Percentiles rank a stretch among this genome's conserved stretches.
Conservation (phyloP, 2,888 invertebrate genomes). For the Xanthia togata region DNA sequence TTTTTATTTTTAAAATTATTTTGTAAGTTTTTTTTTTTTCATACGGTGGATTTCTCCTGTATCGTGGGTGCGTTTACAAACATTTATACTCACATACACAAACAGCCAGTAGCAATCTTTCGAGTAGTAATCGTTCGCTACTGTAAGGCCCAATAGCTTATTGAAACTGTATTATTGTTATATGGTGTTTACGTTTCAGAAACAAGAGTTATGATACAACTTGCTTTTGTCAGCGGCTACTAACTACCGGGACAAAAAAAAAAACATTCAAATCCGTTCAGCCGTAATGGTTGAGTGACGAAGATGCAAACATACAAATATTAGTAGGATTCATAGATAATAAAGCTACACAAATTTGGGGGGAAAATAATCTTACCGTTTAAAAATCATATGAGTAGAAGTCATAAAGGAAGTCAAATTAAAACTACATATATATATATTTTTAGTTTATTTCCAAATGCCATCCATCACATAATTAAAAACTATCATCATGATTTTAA, state of each 20-base stretch:
- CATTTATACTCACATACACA: too few species aligned
- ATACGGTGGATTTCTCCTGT: too few species aligned
- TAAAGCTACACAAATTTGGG: not conserved
- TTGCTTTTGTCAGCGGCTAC: too few species aligned
- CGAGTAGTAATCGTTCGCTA: not conserved
- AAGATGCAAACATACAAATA: too few species aligned
- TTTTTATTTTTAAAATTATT: not conserved
- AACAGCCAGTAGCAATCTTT: too few species aligned
- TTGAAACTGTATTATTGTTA: not conserved
- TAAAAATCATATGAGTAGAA: too few species aligned
- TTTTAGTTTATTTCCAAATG: slow-evolving; percentile 12
- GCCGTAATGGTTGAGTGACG: too few species aligned
- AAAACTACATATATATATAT: slow-evolving; percentile 13
- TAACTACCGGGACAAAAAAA: not conserved
- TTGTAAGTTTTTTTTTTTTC: too few species aligned
- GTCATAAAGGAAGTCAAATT: not conserved
- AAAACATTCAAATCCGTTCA: too few species aligned
- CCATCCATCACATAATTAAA: not conserved
- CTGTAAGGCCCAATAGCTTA: not conserved
- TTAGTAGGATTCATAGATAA: not conserved
- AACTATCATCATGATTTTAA: not conserved
- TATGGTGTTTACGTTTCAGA: not conserved
- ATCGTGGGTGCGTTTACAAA: too few species aligned
- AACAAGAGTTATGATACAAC: too few species aligned
- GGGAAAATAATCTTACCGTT: not conserved